Conservation (phyloP, 1,140 invertebrate species). For the Drosophila kepulauana region DNA sequence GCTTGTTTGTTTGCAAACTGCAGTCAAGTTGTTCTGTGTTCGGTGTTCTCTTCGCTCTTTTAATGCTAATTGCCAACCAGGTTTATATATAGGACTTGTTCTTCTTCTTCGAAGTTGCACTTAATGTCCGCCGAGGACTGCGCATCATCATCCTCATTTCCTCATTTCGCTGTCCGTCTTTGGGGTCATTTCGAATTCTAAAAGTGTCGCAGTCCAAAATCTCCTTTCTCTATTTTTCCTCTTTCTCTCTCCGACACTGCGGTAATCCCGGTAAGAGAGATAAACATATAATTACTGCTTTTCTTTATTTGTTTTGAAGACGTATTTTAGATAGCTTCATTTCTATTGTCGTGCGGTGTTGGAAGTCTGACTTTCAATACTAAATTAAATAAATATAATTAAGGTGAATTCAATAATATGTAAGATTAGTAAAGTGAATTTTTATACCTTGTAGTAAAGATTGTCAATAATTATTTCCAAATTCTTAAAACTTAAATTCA, state of each 20-base stretch:
- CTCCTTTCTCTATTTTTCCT: neutral
- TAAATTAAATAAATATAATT: too few relatives aligned
- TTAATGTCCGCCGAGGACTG: constrained; percentile 34
- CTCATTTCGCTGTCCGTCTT: constrained; percentile 15
- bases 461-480: too few relatives aligned
- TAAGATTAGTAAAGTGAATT: too few relatives aligned
- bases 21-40: constrained; percentile 63
- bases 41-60: constrained; percentile 20
- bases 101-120: constrained; percentile 20
- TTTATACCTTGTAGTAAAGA: too few relatives aligned
- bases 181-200: constrained; percentile 56
- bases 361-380: too few relatives aligned
- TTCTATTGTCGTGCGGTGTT: too few relatives aligned
- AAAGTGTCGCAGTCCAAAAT: constrained; percentile 45
- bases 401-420: too few relatives aligned
- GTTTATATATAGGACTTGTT: constrained; percentile 15
- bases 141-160: constrained; percentile 23
- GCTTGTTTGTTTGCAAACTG: constrained; percentile 67
- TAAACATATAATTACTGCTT: too few relatives aligned
- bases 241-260: neutral
- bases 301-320: neutral
- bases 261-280: neutral
- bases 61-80: constrained; percentile 75
- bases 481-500: too few relatives aligned
- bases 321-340: too few relatives aligned